Base-by-base conservation (phyloP, 1,140 invertebrate species). In the Akabosia matsudoensis region DNA sequence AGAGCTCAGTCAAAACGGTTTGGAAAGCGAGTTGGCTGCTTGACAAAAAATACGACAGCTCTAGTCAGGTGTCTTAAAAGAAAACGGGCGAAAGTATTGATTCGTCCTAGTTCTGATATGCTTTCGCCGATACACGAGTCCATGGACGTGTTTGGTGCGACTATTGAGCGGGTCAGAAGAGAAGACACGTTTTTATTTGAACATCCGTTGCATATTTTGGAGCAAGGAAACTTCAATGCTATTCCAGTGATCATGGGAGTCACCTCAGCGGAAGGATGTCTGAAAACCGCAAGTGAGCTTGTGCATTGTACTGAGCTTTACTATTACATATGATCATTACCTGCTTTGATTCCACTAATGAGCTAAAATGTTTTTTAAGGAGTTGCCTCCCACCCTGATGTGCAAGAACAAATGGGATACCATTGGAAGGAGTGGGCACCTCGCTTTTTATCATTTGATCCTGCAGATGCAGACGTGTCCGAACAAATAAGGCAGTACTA, bases 181-280 rank as follows among this genome's bases (percentile, higher is more conserved):
- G 70, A 72, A 45, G 70, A 72, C 37, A 72, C 70, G 3, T 72
- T 72, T 45, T 45, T 72, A 13, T 22, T 16, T 28, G 70, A 72
- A 51, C 37, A 34, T 26, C 70, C 70, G 24, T 3, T 72, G 16
- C 3, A 4, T 3, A 72, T 72, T 51, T 72, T 72, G 33, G 70
- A 72, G 22, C 70, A 72, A 34, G 70, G 70, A 37, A 72, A 72
- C 28, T 72, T 72, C 26, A 72, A 72, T 28, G 22, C 33, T 10
- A 34, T 72, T 72, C 70, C 70, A 13, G 33, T 34, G 31, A 72
- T 72, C n/a, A 45, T 72, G 70, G 70, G 70, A 13, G 70, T 72
- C 70, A 72, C 33, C 22, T 72, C 70, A 3, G 70, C 33, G 7
- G 70, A 72, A 51, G 70, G 70, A 45, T 34, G 33, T 37, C 24